These are phyloP conservation scores for Macrocentrus cingulum DNA, from an alignment of 1,140 invertebrate species.

Conservation along the genomic window DNA sequence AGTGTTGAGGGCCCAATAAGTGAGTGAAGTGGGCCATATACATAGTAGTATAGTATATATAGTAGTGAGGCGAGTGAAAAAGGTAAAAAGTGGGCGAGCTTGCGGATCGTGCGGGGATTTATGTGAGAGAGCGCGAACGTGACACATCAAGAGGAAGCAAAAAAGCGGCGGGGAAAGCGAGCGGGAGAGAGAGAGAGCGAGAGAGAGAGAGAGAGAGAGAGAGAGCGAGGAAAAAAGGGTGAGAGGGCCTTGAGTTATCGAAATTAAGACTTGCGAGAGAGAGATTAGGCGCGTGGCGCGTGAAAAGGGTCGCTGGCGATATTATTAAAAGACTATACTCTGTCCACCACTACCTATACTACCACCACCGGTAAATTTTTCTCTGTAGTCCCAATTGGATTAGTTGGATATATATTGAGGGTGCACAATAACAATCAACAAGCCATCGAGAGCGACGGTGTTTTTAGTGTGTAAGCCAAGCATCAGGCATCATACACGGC, in stretches of 20 bases:
- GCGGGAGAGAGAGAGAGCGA: constrained; percentile 8
- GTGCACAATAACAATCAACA: too few relatives aligned
- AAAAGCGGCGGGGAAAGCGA: constrained; percentile 1
- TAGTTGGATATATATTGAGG: too few relatives aligned
- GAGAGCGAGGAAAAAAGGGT: constrained; percentile 4
- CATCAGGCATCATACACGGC: too few relatives aligned
- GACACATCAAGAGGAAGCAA: constrained; percentile 5
- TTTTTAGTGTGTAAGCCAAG: too few relatives aligned
- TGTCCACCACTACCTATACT: too few relatives aligned
- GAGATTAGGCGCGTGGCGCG: constrained; percentile 1
- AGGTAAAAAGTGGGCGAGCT: background rate
- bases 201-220: constrained; percentile 2
- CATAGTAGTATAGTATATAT: too few relatives aligned
- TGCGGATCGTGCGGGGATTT: background rate
- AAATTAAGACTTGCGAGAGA: constrained; percentile 21
- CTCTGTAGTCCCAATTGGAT: too few relatives aligned
- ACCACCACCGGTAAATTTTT: too few relatives aligned
- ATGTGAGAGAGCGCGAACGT: background rate
- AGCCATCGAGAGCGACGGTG: too few relatives aligned
- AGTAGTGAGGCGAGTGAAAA: background rate
- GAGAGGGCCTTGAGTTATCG: constrained; percentile 12
- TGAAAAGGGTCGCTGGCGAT: constrained; percentile 10
- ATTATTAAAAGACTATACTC: too few relatives aligned
- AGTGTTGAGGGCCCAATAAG: too few relatives aligned
- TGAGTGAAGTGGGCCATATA: too few relatives aligned